These are phyloP conservation scores for Erpetoichthys calabaricus DNA, from an alignment of 2,797 vertebrate genomes.

Conservation along the genomic window DNA sequence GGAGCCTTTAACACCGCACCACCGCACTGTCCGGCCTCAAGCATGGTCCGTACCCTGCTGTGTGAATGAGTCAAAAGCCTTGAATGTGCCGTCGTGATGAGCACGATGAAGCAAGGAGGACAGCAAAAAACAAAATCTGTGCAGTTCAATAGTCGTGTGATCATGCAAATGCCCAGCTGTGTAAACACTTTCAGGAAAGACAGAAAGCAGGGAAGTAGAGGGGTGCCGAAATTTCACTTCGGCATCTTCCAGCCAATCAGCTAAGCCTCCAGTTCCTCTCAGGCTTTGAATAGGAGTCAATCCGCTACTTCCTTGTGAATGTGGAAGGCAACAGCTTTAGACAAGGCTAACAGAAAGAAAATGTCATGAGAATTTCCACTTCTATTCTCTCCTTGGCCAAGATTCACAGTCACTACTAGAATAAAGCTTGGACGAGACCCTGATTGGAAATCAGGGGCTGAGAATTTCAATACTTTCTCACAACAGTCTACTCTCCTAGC, in stretches of 20 bases:
- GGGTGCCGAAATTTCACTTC: neutral
- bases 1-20: constrained; percentile 15
- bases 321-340: neutral
- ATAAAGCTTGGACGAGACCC: constrained; percentile 16
- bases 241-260: neutral
- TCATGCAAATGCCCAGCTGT: neutral
- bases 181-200: neutral
- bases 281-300: neutral
- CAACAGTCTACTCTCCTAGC: too few species aligned
- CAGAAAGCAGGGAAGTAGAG: neutral
- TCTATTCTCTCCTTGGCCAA: constrained; percentile 8
- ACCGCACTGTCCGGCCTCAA: constrained; percentile 18
- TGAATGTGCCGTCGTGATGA: constrained; percentile 19
- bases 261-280: neutral
- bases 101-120: neutral
- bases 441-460: constrained; percentile 13
- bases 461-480: too few species aligned
- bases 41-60: constrained; percentile 14
- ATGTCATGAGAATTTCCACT: constrained; percentile 15
- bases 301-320: neutral
- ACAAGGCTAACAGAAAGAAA: neutral
- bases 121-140: neutral
- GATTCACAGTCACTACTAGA: constrained; percentile 8
- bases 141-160: neutral
- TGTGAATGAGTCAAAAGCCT: constrained; percentile 7